Percentiles rank a stretch among this genome's conserved stretches.
Conservation (phyloP, 2,888 invertebrate species). For the Octonoba sinensis region DNA sequence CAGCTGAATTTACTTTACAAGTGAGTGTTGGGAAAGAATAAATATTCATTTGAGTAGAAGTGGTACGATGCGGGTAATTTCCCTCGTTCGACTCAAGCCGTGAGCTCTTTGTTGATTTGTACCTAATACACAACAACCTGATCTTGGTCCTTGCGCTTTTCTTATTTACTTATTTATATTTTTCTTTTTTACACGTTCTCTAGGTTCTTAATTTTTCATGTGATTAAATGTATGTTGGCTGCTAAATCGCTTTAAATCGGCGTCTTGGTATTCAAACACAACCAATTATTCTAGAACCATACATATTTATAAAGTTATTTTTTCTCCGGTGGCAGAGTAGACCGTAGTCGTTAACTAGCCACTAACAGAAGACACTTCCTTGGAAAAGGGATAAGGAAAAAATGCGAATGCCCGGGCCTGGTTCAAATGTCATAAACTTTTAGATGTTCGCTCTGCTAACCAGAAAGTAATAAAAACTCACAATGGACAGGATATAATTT, state of each 20-base stretch:
- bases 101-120: background rate
- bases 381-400: constrained; percentile 2
- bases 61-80: too few species aligned
- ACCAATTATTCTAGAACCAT: constrained; percentile 26
- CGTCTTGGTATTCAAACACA: constrained; percentile 22
- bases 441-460: constrained; percentile 9
- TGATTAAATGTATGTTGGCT: constrained; percentile 6
- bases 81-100: too few species aligned
- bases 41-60: too few species aligned
- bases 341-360: constrained; percentile 3
- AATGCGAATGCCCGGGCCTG: background rate
- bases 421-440: constrained; percentile 51
- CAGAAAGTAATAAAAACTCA: constrained; percentile 51
- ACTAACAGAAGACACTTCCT: background rate
- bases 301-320: constrained; percentile 29
- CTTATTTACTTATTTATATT: background rate
- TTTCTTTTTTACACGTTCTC: background rate
- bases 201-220: constrained; percentile 11
- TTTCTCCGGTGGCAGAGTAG: constrained; percentile 1
- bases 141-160: too few species aligned
- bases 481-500: constrained; percentile 51
- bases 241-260: constrained; percentile 18
- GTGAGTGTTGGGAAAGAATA: too few species aligned
- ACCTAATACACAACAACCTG: background rate
- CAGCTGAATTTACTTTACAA: too few species aligned